phyloP scores from a whole-genome alignment of 2,113 vertebrate genomes.

The Campylomormyrus tamandua region DNA sequence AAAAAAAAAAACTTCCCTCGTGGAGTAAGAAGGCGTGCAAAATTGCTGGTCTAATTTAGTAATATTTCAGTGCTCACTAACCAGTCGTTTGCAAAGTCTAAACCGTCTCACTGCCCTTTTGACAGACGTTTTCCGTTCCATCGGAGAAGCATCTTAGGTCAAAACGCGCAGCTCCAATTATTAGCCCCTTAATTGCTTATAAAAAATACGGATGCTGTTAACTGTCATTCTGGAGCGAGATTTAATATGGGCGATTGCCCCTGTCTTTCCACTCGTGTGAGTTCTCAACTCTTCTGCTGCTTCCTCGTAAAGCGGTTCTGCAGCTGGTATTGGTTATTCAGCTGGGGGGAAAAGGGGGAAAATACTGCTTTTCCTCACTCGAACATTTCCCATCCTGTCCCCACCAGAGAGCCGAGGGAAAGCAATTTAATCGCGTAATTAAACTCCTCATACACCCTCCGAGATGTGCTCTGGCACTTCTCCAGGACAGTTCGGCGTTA shows the following conservation, averaged over 20 bases:
- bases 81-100: background rate
- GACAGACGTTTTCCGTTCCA: background rate
- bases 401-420: slow-evolving; percentile 30
- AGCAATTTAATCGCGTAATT: slow-evolving; percentile 58
- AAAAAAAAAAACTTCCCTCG: background rate
- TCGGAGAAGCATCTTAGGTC: background rate
- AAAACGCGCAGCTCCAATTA: background rate
- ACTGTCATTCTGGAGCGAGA: slow-evolving; percentile 1
- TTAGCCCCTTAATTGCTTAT: background rate
- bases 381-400: slow-evolving; percentile 10
- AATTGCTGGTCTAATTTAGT: background rate
- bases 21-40: background rate
- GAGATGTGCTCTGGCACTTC: slow-evolving; percentile 53
- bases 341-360: background rate
- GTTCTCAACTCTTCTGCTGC: background rate
- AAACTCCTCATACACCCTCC: slow-evolving; percentile 56
- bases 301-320: background rate
- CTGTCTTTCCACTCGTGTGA: background rate
- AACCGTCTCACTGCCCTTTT: background rate
- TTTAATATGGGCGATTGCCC: background rate
- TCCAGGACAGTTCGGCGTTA: slow-evolving; percentile 51
- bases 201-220: background rate
- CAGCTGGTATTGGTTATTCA: slow-evolving; percentile 12
- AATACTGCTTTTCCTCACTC: slow-evolving; percentile 4
- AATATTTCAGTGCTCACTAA: background rate